Conservation (phyloP, 1,140 invertebrate genomes). For the Eupristina koningsbergeri region DNA sequence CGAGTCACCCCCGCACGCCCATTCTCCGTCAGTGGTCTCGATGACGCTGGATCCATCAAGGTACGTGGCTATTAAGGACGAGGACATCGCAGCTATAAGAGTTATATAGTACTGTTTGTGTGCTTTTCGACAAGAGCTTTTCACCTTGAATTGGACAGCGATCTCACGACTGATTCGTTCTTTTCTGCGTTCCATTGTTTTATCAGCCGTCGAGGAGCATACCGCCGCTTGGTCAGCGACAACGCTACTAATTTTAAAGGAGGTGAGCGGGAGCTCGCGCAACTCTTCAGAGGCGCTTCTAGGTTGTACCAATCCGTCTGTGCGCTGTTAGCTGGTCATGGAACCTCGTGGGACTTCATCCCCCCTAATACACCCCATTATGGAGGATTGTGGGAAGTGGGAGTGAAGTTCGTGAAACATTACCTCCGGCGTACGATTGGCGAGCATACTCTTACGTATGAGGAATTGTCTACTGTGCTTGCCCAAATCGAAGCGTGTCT, state of each 20-base stretch:
- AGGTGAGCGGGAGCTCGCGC: not conserved
- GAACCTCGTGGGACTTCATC: not conserved
- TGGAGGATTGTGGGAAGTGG: not conserved
- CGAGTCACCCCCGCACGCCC: not conserved
- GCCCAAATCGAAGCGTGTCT: not conserved
- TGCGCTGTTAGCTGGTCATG: too few relatives aligned
- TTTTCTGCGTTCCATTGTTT: not conserved
- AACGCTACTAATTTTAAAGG: not conserved
- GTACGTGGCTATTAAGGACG: not conserved
- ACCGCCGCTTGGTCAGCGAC: not conserved
- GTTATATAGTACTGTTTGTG: not conserved
- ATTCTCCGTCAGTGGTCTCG: not conserved
- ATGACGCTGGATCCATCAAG: not conserved
- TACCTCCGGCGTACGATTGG: constrained; percentile 1
- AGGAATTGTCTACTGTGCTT: not conserved
- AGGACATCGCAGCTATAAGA: not conserved
- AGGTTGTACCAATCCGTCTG: too few relatives aligned
- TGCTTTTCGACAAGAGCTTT: not conserved
- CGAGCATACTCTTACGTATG: not conserved
- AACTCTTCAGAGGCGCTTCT: too few relatives aligned
- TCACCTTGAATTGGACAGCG: not conserved
- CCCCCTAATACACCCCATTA: not conserved
- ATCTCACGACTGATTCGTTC: not conserved
- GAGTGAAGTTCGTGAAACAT: not conserved
- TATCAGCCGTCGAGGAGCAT: not conserved